Base-by-base conservation (phyloP, 2,113 vertebrate genomes). In the Sclerurus mexicanus region DNA sequence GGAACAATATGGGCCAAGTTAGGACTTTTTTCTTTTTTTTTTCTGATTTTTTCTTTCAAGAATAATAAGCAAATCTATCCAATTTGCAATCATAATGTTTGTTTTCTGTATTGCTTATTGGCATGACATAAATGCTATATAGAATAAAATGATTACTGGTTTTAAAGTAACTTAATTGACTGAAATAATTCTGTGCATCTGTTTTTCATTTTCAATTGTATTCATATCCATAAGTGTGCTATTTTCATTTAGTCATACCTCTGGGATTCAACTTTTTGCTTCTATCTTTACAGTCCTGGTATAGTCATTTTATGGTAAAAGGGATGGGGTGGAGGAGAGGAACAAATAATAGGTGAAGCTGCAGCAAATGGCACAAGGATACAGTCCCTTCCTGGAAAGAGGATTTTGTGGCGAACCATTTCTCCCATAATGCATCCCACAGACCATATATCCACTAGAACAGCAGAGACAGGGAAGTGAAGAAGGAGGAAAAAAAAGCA, bases 371-470 rank as follows among this genome's bases (percentile, higher is more conserved):
- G 98, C 96, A 97, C 97, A 99, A 99, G 99, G 99, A 99, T 99
- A 99, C 99, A 99, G 98, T 99, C 99, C 98, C 99, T 99, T 97
- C 99, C 99, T 85, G 99, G 99, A 98, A 99, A 99, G 98, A 99
- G 99, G 99, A 99, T 99, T 99, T 99, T 99, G 99, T 99, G 99
- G 98, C 99, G 99, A 98, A 99, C 99, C 99, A 99, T 99, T 99
- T 99, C 99, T 98, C 99, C 99, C 99, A 99, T 99, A 98, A 99
- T 99, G 99, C 99, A 99, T 96, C 99, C 99, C 97, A 99, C 99
- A 97, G 99, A 99, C 99, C 99, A 99, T 98, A 99, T 99, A 98
- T 99, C 99, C 99, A 99, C 99, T 99, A 99, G 98, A 98, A 97
- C 97, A 97, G 98, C 93, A 98, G 98, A 98, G 97, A 98, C 96